Conservation (phyloP, 2,888 invertebrate genomes). For the Conchocele bisecta region DNA sequence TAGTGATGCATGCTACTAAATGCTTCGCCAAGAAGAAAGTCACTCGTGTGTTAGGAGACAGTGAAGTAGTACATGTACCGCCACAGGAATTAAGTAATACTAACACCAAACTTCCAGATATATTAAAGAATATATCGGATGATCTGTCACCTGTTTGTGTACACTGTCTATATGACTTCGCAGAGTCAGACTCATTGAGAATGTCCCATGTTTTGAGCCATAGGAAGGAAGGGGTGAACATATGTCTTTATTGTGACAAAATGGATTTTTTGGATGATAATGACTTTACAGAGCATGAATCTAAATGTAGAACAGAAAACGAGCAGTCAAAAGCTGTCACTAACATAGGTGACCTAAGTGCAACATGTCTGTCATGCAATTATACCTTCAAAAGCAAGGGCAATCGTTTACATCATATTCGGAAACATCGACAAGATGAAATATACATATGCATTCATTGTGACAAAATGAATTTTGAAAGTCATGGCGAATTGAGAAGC, state of each 20-base stretch:
- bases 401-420: conserved; percentile 19
- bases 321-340: background rate
- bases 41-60: no score
- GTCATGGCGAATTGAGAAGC: conserved; percentile 39
- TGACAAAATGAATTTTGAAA: conserved; percentile 36
- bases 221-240: conserved; percentile 1
- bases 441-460: conserved; percentile 49
- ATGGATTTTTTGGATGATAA: background rate
- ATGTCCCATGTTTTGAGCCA: no score
- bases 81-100: no score
- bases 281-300: background rate
- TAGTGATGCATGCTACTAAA: conserved; percentile 1
- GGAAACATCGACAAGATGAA: conserved; percentile 14
- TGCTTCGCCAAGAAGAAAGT: no score
- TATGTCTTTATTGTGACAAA: conserved; percentile 10
- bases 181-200: no score
- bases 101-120: no score
- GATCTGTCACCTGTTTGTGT: no score
- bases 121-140: no score
- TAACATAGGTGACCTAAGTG: background rate
- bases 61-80: no score
- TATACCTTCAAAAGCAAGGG: background rate
- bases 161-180: no score
- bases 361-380: background rate
- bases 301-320: background rate